Conservation (phyloP, 1,140 invertebrate species). For the Drosophila kohkoa region DNA sequence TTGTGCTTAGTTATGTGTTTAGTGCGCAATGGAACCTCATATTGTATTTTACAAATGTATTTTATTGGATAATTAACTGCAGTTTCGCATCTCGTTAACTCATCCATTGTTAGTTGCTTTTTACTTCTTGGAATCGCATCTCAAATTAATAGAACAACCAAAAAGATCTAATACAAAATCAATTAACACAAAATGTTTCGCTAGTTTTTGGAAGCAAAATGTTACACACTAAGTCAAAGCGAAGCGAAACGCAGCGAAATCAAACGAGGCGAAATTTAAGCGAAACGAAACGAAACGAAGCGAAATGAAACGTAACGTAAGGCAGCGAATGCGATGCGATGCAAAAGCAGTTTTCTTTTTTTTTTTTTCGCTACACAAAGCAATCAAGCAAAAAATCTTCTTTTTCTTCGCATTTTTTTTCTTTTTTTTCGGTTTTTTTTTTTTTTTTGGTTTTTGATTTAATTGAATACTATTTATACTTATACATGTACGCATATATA, state of each 20-base stretch:
- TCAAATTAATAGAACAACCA: conserved; percentile 36
- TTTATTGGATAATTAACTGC: conserved; percentile 8
- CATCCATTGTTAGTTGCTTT: conserved; percentile 37
- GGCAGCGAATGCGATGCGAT: conserved; percentile 41
- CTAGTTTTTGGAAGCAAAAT: conserved; percentile 1
- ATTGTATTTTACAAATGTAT: conserved; percentile 21
- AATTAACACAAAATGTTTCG: conserved; percentile 5
- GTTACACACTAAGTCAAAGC: not conserved
- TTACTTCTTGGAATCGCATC: conserved; percentile 51
- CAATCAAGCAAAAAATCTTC: conserved; percentile 50
- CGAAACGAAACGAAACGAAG: conserved; percentile 25
- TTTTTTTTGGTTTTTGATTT: conserved; percentile 18
- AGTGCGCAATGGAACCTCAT: conserved; percentile 73
- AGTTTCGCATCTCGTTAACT: conserved; percentile 6
- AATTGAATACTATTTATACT: conserved; percentile 35
- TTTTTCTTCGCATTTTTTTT: conserved; percentile 24
- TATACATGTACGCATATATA: conserved; percentile 36
- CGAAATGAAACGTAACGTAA: conserved; percentile 40
- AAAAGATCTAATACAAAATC: not conserved
- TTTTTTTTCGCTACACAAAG: conserved; percentile 44
- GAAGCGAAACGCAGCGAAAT: conserved; percentile 13
- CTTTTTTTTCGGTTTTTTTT: conserved; percentile 4
- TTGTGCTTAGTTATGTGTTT: conserved; percentile 39
- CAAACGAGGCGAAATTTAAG: conserved; percentile 21
- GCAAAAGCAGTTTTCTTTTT: conserved; percentile 51